Base-by-base conservation (phyloP, 1,140 invertebrate species). In the Agraylea sexmaculata region DNA sequence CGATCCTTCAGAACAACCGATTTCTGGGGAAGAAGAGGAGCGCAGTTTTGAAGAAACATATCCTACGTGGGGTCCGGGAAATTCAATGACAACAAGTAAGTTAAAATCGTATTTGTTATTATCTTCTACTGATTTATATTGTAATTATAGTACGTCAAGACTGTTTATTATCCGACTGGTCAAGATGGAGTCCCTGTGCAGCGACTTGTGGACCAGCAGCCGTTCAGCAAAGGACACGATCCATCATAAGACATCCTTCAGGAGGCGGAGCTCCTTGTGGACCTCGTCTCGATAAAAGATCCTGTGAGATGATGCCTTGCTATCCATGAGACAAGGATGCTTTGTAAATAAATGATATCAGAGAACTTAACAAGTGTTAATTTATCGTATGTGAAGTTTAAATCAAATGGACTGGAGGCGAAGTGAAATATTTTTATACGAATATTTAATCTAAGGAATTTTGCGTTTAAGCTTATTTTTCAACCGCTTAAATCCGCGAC, bases 141-240 rank as follows among this genome's bases (percentile, higher is more conserved):
- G n/a, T n/a, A 19, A 34, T 16, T 5, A 29, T 13, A 42, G 40
- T 17, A 4, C 12, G 42, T 32, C 20, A 17, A 22, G 64, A 75
- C 23, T 81, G 78, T 44, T 59, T 63, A 44, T 68, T 77, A 47
- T 70, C 70, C 1, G 58, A 66, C 28, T 80, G 77, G 76, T 73
- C 74, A 5, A 47, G 53, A 11, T 81, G 78, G 78, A 75, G 75
- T 10, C 62, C 64, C 1, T 80, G 77, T 44, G 71, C 71, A 2
- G 67, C 66, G 7, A 70, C 66, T 4, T 81, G 77, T 45, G 77
- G 75, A 6, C 46, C 57, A 7, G 53, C 58, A n/a, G 57, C 66
- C 2, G 47, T 65, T 2, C 59, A 64, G 29, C 61, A 65, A 31
- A 57, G 72, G 31, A 68, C 64, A 2, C 58, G 70, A 51, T 57